A percentile compares a stretch with the other conserved stretches of the same genome.
Evolutionary conservation across 2,113 vertebrate genomes (phyloP).

Genomic region (Hippocampus barbouri): DNA sequence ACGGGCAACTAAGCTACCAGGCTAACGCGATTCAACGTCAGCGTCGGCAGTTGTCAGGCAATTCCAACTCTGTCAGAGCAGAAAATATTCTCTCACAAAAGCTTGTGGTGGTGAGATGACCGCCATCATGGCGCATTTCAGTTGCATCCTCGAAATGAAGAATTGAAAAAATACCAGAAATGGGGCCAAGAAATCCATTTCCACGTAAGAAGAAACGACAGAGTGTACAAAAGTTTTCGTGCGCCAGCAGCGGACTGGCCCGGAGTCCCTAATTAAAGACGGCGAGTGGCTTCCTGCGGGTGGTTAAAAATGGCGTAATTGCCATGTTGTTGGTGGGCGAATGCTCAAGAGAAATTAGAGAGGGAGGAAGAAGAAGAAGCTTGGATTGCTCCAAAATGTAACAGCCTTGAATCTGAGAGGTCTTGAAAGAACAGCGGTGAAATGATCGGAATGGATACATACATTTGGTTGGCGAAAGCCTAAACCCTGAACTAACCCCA

Average conservation of each 20-base stretch:
- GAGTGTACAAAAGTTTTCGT: constrained; percentile 21
- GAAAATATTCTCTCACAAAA: too few relatives aligned
- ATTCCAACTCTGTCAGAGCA: too few relatives aligned
- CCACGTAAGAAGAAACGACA: not conserved
- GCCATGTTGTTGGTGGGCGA: constrained; percentile 63
- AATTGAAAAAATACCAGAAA: not conserved
- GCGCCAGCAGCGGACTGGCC: constrained; percentile 19
- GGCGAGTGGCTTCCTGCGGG: constrained; percentile 29
- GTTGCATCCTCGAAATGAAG: too few relatives aligned
- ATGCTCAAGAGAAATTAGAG: constrained; percentile 65
- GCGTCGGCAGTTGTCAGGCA: too few relatives aligned
- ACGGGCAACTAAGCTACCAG: too few relatives aligned
- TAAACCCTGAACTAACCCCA: not conserved
- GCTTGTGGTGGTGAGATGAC: not conserved
- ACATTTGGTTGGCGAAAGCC: not conserved
- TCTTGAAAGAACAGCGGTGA: not conserved
- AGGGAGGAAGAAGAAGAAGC: constrained; percentile 27
- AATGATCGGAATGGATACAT: not conserved
- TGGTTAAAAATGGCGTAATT: constrained; percentile 70
- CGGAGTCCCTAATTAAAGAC: constrained; percentile 63
- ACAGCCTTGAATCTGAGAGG: not conserved
- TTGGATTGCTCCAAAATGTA: constrained; percentile 24
- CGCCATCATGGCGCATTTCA: not conserved
- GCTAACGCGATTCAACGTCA: too few relatives aligned
- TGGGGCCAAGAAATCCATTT: not conserved